Percentiles rank a stretch among this genome's conserved stretches.
Conservation (phyloP, 2,797 vertebrate species). For the Cottoperca gobio region DNA sequence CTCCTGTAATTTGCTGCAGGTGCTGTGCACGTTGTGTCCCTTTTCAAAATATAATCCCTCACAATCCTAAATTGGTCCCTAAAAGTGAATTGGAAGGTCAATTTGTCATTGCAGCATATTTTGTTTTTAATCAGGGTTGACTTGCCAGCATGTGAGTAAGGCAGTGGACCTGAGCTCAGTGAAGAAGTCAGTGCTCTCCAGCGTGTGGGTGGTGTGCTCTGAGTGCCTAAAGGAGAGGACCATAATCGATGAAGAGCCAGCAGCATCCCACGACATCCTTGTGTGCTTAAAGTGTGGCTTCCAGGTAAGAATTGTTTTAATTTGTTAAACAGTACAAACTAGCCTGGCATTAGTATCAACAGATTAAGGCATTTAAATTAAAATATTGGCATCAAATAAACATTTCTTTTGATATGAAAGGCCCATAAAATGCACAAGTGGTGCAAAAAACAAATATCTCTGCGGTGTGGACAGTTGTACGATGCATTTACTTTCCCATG, state of each 20-base stretch:
- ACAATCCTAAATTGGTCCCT: not conserved
- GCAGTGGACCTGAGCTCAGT: slow-evolving; percentile 93
- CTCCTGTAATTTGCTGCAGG: not conserved
- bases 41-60: not conserved
- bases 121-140: slow-evolving; percentile 83
- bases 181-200: slow-evolving; percentile 90
- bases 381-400: not conserved
- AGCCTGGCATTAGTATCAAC: too few relatives aligned
- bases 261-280: slow-evolving; percentile 87
- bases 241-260: slow-evolving; percentile 85
- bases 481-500: not conserved
- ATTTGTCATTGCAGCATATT: not conserved
- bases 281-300: slow-evolving; percentile 96
- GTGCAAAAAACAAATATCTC: not conserved
- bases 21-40: not conserved
- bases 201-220: slow-evolving; percentile 90
- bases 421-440: not conserved
- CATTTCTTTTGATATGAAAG: not conserved
- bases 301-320: slow-evolving; percentile 91
- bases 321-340: too few relatives aligned
- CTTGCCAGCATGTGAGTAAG: slow-evolving; percentile 93
- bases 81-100: not conserved
- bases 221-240: slow-evolving; percentile 94
- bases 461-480: not conserved
- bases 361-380: not conserved